Evolutionary conservation across 2,113 vertebrate genomes (phyloP).

Genomic region (Platysternon megacephalum): DNA sequence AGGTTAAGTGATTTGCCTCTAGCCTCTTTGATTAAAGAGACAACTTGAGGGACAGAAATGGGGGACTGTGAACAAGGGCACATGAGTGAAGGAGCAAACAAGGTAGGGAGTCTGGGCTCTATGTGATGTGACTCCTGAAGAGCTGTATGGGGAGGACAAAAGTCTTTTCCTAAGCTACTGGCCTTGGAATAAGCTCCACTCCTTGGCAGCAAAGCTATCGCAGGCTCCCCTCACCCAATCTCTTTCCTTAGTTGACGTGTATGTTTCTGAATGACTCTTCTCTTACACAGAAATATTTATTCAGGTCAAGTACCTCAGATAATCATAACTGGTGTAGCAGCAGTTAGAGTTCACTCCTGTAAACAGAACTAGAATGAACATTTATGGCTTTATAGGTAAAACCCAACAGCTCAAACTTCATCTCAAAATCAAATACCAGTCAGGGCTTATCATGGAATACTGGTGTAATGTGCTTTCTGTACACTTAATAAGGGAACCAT

Average conservation of each 20-base stretch:
- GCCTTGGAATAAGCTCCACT: neutral
- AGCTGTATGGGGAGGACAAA: neutral
- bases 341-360: neutral
- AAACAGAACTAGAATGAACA: neutral
- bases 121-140: neutral
- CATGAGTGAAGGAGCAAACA: neutral
- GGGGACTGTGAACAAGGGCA: neutral
- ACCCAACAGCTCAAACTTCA: neutral
- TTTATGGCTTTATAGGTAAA: neutral
- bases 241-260: neutral
- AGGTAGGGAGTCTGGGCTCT: neutral
- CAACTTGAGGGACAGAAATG: neutral
- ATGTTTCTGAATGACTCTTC: neutral
- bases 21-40: rapidly evolving
- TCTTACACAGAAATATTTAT: neutral
- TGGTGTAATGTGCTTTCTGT: neutral
- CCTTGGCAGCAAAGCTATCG: neutral
- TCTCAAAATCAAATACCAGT: neutral
- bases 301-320: neutral
- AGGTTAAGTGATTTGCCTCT: neutral
- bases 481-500: neutral
- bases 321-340: neutral
- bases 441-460: neutral
- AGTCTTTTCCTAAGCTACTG: neutral
- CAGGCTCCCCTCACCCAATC: neutral